phyloP scores from a whole-genome alignment of 2,888 invertebrate genomes.

The Eilema caniola region DNA sequence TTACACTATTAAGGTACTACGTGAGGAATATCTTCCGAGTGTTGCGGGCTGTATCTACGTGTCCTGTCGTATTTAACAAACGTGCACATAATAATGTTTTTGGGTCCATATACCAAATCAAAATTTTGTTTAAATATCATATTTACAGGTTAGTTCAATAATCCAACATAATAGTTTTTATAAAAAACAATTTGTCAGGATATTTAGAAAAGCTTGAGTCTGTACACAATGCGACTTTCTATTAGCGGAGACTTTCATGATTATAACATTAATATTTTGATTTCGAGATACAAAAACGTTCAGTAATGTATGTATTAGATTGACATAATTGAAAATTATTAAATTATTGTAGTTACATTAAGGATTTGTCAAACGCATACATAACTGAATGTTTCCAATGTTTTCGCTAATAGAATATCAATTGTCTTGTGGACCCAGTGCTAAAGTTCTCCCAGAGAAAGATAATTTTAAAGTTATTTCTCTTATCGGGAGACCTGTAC shows the following conservation, averaged over 20 bases:
- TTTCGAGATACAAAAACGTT: too few species aligned
- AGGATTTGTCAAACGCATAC: too few species aligned
- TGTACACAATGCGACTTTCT: too few species aligned
- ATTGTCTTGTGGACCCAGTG: neutral
- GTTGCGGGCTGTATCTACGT: too few species aligned
- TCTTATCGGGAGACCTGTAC: neutral
- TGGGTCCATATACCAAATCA: neutral
- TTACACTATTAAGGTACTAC: conserved; percentile 18
- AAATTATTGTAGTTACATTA: too few species aligned
- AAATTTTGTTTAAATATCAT: too few species aligned
- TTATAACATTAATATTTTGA: too few species aligned
- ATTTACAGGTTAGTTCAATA: neutral
- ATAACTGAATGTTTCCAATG: too few species aligned
- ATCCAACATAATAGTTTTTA: neutral
- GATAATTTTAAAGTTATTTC: neutral
- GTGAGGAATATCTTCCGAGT: conserved; percentile 15
- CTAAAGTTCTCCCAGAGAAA: neutral
- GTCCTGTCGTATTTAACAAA: neutral
- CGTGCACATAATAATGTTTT: neutral
- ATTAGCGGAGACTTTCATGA: too few species aligned
- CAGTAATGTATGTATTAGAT: too few species aligned
- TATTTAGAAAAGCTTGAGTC: neutral
- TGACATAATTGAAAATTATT: too few species aligned
- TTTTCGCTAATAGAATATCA: too few species aligned
- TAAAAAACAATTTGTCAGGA: neutral